A percentile compares a stretch with the other conserved stretches of the same genome.
phyloP scores from a whole-genome alignment of 2,888 invertebrate species.

The Zeuzera pyrina region DNA sequence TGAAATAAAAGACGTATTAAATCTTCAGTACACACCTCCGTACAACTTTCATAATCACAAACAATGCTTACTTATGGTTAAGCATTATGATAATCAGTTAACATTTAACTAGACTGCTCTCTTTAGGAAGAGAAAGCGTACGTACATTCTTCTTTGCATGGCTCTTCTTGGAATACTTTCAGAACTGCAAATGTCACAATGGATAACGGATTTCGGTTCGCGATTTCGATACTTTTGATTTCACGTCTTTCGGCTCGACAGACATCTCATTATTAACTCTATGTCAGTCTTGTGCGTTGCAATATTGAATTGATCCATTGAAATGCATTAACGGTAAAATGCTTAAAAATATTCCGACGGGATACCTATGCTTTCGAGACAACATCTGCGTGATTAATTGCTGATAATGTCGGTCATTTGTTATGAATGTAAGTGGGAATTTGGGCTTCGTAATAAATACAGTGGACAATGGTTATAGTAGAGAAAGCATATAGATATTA shows the following conservation, averaged over 20 bases:
- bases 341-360: not conserved
- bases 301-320: constrained; percentile 10
- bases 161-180: constrained; percentile 62
- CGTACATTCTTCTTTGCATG: constrained; percentile 38
- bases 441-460: not conserved
- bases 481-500: no score
- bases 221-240: constrained; percentile 47
- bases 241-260: constrained; percentile 27
- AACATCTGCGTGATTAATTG: constrained; percentile 1
- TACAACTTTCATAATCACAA: constrained; percentile 44
- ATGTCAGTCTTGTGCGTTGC: no score
- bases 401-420: constrained; percentile 16
- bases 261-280: constrained; percentile 5
- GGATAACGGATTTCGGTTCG: constrained; percentile 46
- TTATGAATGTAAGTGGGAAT: constrained; percentile 4
- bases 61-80: constrained; percentile 56
- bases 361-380: not conserved
- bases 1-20: constrained; percentile 13
- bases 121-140: constrained; percentile 60
- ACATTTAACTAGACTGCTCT: constrained; percentile 51
- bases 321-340: constrained; percentile 17
- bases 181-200: constrained; percentile 60
- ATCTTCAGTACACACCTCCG: constrained; percentile 13
- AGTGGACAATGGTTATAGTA: not conserved
- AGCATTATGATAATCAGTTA: constrained; percentile 64